phyloP scores from a whole-genome alignment of 2,113 vertebrate species.

The human region GRCh38 chr13:96927001-96927500 shows the following conservation, averaged over 20 bases:
- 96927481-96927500: too few relatives aligned
- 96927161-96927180: neutral
- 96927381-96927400: neutral
- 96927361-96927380: neutral
- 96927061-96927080: neutral
- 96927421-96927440: neutral
- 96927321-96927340: neutral
- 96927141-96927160: neutral
- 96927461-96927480: too few relatives aligned
- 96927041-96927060: neutral
- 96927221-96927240: neutral
- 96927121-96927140: neutral
- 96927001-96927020: too few relatives aligned
- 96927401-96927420: neutral
- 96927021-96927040: rapidly evolving
- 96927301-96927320: neutral
- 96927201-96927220: neutral
- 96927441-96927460: neutral
- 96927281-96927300: neutral
- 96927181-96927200: neutral
- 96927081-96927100: neutral
- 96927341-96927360: neutral
- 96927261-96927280: too few relatives aligned
- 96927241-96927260: neutral
- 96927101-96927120: neutral